phyloP scores from a whole-genome alignment of 2,888 invertebrate genomes.

The Platycnemis pennipes region DNA sequence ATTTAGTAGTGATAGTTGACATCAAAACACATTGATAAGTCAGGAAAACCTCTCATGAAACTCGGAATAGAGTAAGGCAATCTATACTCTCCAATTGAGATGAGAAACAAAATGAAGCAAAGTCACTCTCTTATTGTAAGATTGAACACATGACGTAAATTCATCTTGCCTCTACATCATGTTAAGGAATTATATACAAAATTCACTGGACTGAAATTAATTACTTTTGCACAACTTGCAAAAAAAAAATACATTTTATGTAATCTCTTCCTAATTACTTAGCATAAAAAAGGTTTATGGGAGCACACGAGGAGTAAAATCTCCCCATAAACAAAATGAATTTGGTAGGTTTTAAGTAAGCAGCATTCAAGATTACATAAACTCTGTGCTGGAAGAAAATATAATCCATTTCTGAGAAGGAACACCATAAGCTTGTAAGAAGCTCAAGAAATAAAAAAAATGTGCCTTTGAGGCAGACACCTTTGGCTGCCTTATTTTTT shows the following conservation, averaged over 20 bases:
- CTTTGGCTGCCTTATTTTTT: not conserved
- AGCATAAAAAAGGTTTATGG: not conserved
- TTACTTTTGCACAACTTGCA: not conserved
- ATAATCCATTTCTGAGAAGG: not conserved
- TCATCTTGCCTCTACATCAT: not conserved
- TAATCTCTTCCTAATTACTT: not conserved
- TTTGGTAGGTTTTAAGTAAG: not conserved
- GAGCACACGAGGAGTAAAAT: not conserved
- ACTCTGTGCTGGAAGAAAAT: not conserved
- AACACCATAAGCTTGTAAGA: not conserved
- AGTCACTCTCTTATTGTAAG: not conserved
- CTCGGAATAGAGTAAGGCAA: not conserved
- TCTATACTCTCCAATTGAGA: not conserved
- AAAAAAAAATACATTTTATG: not conserved
- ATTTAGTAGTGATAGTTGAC: not conserved
- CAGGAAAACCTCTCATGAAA: not conserved
- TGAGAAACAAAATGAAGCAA: not conserved
- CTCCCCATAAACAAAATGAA: not conserved
- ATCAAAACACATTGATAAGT: not conserved
- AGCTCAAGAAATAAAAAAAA: not conserved
- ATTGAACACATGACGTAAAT: not conserved
- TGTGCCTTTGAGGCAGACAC: not conserved
- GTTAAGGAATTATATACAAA: not conserved
- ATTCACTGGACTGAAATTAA: not conserved
- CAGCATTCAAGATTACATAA: not conserved